Evolutionary conservation across 2,888 invertebrate species (phyloP).

Genomic region (Athalia rosae): DNA sequence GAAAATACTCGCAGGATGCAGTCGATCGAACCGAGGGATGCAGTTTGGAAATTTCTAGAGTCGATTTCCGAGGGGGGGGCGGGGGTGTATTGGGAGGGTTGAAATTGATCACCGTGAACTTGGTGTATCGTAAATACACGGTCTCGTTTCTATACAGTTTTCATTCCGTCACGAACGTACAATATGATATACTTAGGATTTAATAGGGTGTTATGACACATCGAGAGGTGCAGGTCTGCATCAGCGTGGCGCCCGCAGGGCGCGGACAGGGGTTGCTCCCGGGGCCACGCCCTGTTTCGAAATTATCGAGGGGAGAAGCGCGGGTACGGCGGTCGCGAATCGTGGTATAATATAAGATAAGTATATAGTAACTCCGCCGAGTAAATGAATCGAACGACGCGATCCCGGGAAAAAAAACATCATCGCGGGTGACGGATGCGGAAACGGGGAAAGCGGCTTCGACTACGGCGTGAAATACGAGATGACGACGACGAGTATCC

Average conservation of each 20-base stretch:
- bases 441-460: neutral
- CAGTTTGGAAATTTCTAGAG: too few species aligned
- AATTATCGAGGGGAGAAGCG: neutral
- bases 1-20: too few species aligned
- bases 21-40: too few species aligned
- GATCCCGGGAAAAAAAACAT: conserved; percentile 1
- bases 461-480: neutral
- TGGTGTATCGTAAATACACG: too few species aligned
- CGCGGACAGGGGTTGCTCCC: neutral
- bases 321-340: neutral
- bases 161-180: neutral
- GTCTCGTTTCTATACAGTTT: neutral
- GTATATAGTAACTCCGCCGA: too few species aligned
- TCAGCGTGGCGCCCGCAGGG: neutral
- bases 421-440: conserved; percentile 10
- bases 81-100: too few species aligned
- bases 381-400: neutral
- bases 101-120: too few species aligned
- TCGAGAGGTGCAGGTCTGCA: neutral
- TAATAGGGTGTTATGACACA: neutral
- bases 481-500: neutral
- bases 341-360: neutral
- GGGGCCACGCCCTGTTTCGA: conserved; percentile 26
- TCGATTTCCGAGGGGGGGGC: too few species aligned
- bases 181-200: neutral